Base-by-base conservation (phyloP, 2,113 vertebrate species). In the Chaetorhynchus papuensis region DNA sequence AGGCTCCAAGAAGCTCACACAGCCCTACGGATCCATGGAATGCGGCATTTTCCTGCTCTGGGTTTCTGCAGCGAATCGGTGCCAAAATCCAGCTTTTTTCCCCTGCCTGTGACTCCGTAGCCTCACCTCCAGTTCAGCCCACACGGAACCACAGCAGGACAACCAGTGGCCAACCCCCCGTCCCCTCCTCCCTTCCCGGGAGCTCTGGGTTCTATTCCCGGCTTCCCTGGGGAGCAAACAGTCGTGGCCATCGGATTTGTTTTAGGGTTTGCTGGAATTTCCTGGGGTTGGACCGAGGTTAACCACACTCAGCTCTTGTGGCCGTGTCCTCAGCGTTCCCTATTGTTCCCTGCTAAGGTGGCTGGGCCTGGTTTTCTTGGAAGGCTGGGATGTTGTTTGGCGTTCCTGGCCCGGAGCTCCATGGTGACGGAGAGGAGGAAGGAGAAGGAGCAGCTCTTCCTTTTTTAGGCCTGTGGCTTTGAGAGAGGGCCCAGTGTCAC, bases 201-300 rank as follows among this genome's bases (percentile, higher is more conserved):
- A 93, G 85, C 75, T 0, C 75, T 53, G 54, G 54, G 61, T 88
- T 91, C 96, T 95, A 96, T 97, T 97, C 95, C 89, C 89, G 20
- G 92, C 68, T 94, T 59, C 86, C 92, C 91, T 12, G 37, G 78
- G 95, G 94, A 96, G 82, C 83, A 91, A 96, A 95, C 82, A 83
- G 96, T 18, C 35, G 47, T 27, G 94, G 95, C 95, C 94, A 31
- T 96, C 8, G 59, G 94, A 59, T 96, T 96, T 93, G 96, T 93
- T 96, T 94, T 83, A 95, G 96, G 95, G 82, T 95, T 96, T 77
- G 78, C 90, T 96, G 95, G 92, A 88, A 97, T 96, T 97, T 96
- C 94, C 96, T 94, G 89, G 95, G 96, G 91, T 88, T 96, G 93
- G 89, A 80, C 63, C 70, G 94, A 91, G 95, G 96, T 96, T 95